Evolutionary conservation across 2,797 vertebrate species (phyloP).

Genomic region (Lutra lutra): DNA sequence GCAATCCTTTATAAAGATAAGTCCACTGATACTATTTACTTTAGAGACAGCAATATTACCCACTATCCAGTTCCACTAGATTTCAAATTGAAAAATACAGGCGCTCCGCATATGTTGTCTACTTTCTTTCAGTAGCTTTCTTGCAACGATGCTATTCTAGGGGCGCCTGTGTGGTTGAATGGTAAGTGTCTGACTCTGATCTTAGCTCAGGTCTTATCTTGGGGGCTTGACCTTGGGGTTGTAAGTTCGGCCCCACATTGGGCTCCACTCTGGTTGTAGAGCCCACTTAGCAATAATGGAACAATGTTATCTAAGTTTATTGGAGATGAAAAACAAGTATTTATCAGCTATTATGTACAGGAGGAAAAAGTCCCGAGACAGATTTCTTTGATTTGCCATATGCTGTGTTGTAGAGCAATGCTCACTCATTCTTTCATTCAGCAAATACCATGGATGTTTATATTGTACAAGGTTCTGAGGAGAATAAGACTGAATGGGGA

Average conservation of each 20-base stretch:
- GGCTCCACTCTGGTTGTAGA: background rate
- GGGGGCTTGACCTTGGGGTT: background rate
- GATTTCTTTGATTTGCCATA: conserved; percentile 16
- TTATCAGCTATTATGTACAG: background rate
- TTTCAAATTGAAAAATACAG: background rate
- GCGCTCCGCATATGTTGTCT: background rate
- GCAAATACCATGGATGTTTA: background rate
- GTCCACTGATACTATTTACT: background rate
- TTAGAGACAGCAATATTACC: background rate
- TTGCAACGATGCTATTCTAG: conserved; percentile 8
- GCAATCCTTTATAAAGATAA: background rate
- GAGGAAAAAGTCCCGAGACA: background rate
- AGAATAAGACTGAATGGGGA: background rate
- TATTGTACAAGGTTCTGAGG: conserved; percentile 23
- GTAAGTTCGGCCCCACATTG: background rate
- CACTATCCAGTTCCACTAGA: background rate
- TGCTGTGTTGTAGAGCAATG: background rate
- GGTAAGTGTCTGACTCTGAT: background rate
- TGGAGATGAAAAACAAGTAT: conserved; percentile 49
- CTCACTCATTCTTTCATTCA: background rate
- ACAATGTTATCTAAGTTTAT: conserved; percentile 10
- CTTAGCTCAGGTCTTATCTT: background rate
- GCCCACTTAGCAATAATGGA: background rate
- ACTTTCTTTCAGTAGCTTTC: background rate
- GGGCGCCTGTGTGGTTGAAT: background rate